Conservation (phyloP, 2,113 vertebrate species). For the Oriolus oriolus region DNA sequence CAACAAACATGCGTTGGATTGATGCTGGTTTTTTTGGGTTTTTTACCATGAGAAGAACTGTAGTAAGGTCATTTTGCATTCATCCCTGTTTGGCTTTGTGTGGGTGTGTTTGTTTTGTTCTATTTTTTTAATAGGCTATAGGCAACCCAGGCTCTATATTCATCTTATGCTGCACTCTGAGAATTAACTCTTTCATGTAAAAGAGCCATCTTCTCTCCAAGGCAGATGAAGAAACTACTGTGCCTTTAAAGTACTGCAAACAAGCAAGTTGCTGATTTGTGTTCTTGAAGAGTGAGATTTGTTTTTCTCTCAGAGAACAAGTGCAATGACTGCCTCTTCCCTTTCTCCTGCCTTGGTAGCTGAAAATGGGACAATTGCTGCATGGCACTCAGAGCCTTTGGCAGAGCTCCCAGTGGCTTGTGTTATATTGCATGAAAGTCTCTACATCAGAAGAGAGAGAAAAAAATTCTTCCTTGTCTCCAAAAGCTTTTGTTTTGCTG, state of each 20-base stretch:
- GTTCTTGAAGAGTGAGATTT: not conserved
- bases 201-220: not conserved
- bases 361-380: not conserved
- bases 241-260: not conserved
- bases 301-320: not conserved
- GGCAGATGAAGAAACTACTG: not conserved
- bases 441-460: not conserved
- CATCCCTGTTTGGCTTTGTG: not conserved
- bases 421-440: not conserved
- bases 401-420: not conserved
- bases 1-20: not conserved
- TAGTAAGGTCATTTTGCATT: not conserved
- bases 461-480: not conserved
- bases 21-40: not conserved
- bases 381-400: not conserved
- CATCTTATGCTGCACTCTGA: not conserved
- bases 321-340: not conserved
- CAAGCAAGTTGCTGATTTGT: not conserved
- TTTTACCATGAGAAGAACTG: not conserved
- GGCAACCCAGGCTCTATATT: not conserved
- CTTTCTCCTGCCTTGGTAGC: not conserved
- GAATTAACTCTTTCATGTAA: not conserved
- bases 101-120: not conserved
- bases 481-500: constrained; percentile 7
- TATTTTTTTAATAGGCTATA: not conserved